Percentiles rank a stretch among this genome's conserved stretches.
These are phyloP conservation scores for Drosophila lowei DNA, from an alignment of 1,140 invertebrate species.

Conservation along the genomic window DNA sequence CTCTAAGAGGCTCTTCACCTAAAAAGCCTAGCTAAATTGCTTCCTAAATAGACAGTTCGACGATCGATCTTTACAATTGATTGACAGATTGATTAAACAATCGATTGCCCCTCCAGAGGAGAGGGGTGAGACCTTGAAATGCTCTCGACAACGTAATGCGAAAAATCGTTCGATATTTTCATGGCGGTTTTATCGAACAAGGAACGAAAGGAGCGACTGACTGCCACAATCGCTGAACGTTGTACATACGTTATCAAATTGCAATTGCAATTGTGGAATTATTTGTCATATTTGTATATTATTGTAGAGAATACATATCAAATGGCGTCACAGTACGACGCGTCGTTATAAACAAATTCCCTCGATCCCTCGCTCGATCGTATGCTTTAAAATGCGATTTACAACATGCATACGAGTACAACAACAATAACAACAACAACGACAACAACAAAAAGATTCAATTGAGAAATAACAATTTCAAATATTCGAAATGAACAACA, in stretches of 20 bases:
- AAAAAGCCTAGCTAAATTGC: slow-evolving; percentile 27
- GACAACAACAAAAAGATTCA: background rate
- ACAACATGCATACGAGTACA: background rate
- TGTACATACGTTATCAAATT: slow-evolving; percentile 45
- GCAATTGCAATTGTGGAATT: slow-evolving; percentile 5
- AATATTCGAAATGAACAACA: slow-evolving; percentile 29
- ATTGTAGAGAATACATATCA: background rate
- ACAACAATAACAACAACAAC: too few species aligned
- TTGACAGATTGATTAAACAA: slow-evolving; percentile 33
- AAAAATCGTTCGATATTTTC: slow-evolving; percentile 34
- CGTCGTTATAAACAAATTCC: slow-evolving; percentile 27
- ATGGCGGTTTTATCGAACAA: slow-evolving; percentile 40
- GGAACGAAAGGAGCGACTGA: slow-evolving; percentile 20
- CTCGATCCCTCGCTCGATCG: background rate
- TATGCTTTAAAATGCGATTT: slow-evolving; percentile 38
- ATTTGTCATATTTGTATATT: slow-evolving; percentile 5
- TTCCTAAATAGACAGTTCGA: slow-evolving; percentile 43
- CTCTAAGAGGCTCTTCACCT: background rate
- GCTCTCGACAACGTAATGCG: slow-evolving; percentile 23
- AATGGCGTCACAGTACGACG: slow-evolving; percentile 19
- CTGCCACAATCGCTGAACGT: slow-evolving; percentile 15
- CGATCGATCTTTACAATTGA: slow-evolving; percentile 28
- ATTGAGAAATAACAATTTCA: slow-evolving; percentile 36
- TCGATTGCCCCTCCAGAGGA: slow-evolving; percentile 27
- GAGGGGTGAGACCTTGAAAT: slow-evolving; percentile 31